Evolutionary conservation across 2,888 invertebrate genomes (phyloP), one percentile per base, ranked within the genome.

Genomic region (Linyphia triangularis): DNA sequence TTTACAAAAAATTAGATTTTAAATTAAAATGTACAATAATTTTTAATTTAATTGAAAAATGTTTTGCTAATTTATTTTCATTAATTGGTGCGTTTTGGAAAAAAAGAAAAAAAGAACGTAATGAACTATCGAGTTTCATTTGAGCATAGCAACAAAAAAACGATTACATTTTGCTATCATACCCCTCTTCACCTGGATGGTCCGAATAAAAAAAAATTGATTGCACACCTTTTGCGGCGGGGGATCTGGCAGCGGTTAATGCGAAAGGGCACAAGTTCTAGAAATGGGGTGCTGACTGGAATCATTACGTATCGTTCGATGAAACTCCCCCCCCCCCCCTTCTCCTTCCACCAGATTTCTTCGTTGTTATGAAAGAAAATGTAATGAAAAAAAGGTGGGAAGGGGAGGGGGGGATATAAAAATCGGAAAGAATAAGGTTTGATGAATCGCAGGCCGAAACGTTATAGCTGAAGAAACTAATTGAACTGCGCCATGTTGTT

Each of bases 391-490:
- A 40, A 40, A 37, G 19, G 30, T 73, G 26, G 19, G 26, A 61
- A 77, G 43, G 37, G 59, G 57, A 33, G 51, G 63, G n/a, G 30
- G 37, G 28, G 40, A 40, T 69, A 63, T 70, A 63, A 83, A 72
- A 83, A 73, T 83, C 73, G 63, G 19, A 43, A 69, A 65, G n/a
- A 73, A 77, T 69, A 70, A 43, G 63, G 70, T 85, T 85, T 85
- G 78, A 85, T 72, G 78, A 78, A 85, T 85, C 70, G 78, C 43
- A 73, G 37, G 65, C 28, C 51, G 70, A 26, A 70, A 70, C 70
- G 26, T 24, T 22, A 24, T 51, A 51, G 13, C 16, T 51, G 37
- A 33, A 59, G 24, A 57, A 37, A 70, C 69, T 77, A 85, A 85
- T 63, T 85, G 85, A 78, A 78, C 78, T 63, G 30, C 22, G 77